Evolutionary conservation across 2,888 invertebrate genomes (phyloP), one percentile per base, ranked within the genome.

Genomic region (Drosophila neutralis): DNA sequence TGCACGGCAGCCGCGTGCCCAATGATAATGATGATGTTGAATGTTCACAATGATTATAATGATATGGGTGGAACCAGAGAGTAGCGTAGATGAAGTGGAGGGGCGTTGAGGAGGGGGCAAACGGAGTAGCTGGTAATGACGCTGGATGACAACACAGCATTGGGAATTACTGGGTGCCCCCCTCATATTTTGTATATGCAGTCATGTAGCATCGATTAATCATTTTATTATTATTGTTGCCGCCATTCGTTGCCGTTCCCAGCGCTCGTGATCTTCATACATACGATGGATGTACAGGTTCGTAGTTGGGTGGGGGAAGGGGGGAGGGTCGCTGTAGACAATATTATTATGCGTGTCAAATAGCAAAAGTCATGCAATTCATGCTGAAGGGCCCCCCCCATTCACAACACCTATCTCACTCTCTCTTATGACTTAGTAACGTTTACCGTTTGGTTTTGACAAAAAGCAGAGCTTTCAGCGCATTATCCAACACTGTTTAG

Each of bases 141-240:
- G 80, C 73, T 82, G 80, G 78, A 82, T 88, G 88, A 88, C 87
- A 82, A 89, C 87, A 89, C 76, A 88, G 86, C 87, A 75, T 63
- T 84, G 89, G 87, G 89, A 87, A 89, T 87, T 85, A 81, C 61
- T 57, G 57, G 42, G 21, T 6, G 21, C 29, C 4, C 4, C 31
- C 35, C 3, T 56, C 63, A 38, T 66, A 76, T 76, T 85, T 88
- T 83, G 85, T 85, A 82, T 85, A 88, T 86, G 82, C 82, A 82
- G 86, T 82, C 87, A 89, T 89, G 87, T 89, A 87, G 83, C 87
- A 87, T 89, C 89, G 89, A 87, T 87, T 87, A 87, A 87, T 87
- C 87, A 87, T 89, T 89, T 87, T 89, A 87, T 89, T 87, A 89
- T 89, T 87, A 83, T 82, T 82, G 80, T 83, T 82, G 83, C 80